phyloP scores from a whole-genome alignment of 2,113 vertebrate species.

The Psittacula cyanocephala region DNA sequence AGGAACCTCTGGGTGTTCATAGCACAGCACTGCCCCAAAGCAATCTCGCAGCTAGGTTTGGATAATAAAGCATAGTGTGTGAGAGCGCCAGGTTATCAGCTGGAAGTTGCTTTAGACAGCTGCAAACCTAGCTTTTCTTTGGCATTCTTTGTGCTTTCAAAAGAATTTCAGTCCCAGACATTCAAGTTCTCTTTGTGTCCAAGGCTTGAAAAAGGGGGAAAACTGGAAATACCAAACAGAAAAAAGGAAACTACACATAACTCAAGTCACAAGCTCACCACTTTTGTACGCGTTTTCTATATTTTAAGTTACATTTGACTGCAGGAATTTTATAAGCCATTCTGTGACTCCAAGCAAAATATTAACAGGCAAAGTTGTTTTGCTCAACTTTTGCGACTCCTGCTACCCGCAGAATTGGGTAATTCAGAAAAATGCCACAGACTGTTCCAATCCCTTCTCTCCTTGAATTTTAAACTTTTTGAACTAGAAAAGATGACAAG shows the following conservation, averaged over 20 bases:
- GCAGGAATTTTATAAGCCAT: not conserved
- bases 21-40: not conserved
- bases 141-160: not conserved
- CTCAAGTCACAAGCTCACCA: not conserved
- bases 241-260: not conserved
- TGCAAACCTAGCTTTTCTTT: not conserved
- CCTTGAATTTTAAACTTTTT: not conserved
- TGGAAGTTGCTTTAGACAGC: not conserved
- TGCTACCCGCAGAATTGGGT: not conserved
- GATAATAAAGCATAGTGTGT: not conserved
- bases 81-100: not conserved
- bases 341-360: constrained; percentile 4
- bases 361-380: not conserved
- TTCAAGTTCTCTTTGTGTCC: not conserved
- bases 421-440: not conserved
- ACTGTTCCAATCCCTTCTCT: not conserved
- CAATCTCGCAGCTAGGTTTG: not conserved
- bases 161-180: not conserved
- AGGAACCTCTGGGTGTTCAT: not conserved
- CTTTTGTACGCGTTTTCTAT: not conserved
- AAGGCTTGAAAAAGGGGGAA: not conserved
- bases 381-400: not conserved
- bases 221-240: not conserved
- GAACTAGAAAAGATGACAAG: not conserved
- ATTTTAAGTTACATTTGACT: not conserved